Evolutionary conservation across 1,140 invertebrate species (phyloP).

Genomic region (Bombus pascuorum): DNA sequence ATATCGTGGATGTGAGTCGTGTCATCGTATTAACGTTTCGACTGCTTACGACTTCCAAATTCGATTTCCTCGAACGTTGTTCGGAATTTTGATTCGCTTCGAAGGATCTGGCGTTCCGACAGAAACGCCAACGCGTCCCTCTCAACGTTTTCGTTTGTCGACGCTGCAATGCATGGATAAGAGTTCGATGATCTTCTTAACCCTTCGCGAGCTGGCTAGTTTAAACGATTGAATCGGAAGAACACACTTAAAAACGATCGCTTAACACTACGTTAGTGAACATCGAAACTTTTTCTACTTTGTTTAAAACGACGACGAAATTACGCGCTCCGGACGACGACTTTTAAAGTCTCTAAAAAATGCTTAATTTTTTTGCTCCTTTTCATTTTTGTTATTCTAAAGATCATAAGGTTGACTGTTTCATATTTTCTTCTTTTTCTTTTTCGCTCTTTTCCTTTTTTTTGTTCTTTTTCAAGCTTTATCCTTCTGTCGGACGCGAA

Average conservation of each 20-base stretch:
- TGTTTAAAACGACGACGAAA: slow-evolving; percentile 1
- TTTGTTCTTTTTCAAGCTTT: neutral
- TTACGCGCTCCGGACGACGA: neutral
- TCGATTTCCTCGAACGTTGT: neutral
- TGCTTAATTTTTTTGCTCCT: neutral
- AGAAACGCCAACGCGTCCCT: neutral
- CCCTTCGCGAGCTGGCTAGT: slow-evolving; percentile 20
- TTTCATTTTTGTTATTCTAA: neutral
- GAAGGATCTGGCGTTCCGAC: neutral
- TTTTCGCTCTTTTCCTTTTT: neutral
- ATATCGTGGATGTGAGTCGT: neutral
- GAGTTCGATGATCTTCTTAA: slow-evolving; percentile 27
- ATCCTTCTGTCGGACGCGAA: neutral
- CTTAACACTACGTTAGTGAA: slow-evolving; percentile 31
- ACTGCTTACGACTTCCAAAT: neutral
- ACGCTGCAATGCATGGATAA: neutral
- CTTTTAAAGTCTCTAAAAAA: slow-evolving; percentile 7
- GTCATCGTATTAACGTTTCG: slow-evolving; percentile 20
- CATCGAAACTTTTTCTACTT: slow-evolving; percentile 20
- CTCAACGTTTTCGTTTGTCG: neutral
- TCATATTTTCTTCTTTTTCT: neutral
- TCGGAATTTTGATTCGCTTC: neutral
- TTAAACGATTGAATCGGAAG: neutral
- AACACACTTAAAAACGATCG: slow-evolving; percentile 7
- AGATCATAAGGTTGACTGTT: neutral